Percentiles rank a stretch among this genome's conserved stretches.
phyloP scores from a whole-genome alignment of 2,113 vertebrate genomes.

The Grammomys surdaster region DNA sequence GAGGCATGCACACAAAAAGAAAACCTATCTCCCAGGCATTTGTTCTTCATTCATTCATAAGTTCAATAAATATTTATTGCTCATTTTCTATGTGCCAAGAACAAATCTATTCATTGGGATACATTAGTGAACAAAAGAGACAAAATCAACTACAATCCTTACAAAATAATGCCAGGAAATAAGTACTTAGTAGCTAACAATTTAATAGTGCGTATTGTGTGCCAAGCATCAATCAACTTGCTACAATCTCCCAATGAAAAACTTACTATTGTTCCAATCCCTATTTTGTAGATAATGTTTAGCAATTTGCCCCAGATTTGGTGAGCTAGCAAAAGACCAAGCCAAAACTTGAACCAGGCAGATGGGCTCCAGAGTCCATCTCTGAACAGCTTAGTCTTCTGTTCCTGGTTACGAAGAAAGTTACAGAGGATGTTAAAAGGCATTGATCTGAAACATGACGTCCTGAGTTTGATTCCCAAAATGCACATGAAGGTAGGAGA shows the following conservation, averaged over 20 bases:
- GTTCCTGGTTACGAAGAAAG: neutral
- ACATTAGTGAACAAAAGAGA: slow-evolving; percentile 47
- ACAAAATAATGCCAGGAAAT: slow-evolving; percentile 36
- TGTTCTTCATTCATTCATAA: slow-evolving; percentile 32
- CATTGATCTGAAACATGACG: no score
- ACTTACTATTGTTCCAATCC: slow-evolving; percentile 3
- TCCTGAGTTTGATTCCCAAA: neutral
- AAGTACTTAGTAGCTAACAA: slow-evolving; percentile 22
- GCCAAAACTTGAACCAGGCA: neutral
- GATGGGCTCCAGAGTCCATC: neutral
- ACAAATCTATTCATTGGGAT: neutral
- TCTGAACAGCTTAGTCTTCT: neutral
- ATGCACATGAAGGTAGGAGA: no score
- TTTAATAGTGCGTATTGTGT: slow-evolving; percentile 2
- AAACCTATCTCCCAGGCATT: neutral
- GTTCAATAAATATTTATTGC: slow-evolving; percentile 60
- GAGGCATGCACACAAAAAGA: neutral
- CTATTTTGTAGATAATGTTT: slow-evolving; percentile 33
- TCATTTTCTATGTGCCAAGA: slow-evolving; percentile 31
- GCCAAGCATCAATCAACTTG: slow-evolving; percentile 3
- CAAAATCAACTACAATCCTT: slow-evolving; percentile 29
- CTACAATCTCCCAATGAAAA: slow-evolving; percentile 29
- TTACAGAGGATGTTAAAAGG: neutral
- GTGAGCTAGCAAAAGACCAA: neutral
- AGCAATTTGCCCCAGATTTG: slow-evolving; percentile 23